phyloP scores from a whole-genome alignment of 2,113 vertebrate genomes.

The Rhynchopsitta pachyrhyncha region DNA sequence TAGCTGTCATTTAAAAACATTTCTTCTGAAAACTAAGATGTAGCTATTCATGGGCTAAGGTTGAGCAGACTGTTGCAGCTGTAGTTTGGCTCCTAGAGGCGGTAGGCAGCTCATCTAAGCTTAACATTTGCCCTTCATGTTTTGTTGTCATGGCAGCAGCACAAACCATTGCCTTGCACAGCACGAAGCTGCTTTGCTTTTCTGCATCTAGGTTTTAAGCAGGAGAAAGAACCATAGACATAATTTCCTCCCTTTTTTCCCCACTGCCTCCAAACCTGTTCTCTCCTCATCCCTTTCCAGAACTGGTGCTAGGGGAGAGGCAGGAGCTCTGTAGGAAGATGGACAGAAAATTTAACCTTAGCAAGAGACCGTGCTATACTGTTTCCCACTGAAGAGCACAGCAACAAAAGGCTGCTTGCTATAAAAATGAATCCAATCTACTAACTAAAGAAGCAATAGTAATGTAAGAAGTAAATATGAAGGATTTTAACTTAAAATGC shows the following conservation, averaged over 20 bases:
- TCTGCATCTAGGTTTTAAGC: background rate
- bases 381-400: background rate
- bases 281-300: background rate
- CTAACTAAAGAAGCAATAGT: background rate
- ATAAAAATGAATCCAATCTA: background rate
- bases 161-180: background rate
- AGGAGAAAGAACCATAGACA: background rate
- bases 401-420: background rate
- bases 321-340: background rate
- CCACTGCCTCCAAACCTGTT: background rate
- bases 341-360: background rate
- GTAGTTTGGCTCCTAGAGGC: background rate
- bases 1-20: accelerated
- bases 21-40: background rate
- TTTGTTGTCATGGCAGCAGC: conserved; percentile 31
- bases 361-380: background rate
- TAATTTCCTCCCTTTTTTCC: background rate
- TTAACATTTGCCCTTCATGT: background rate
- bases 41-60: background rate
- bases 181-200: conserved; percentile 6
- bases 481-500: background rate
- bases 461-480: background rate
- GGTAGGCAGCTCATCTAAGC: background rate
- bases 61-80: background rate
- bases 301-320: background rate